Conservation (phyloP, 2,888 invertebrate genomes). For the Epistrophe grossulariae region DNA sequence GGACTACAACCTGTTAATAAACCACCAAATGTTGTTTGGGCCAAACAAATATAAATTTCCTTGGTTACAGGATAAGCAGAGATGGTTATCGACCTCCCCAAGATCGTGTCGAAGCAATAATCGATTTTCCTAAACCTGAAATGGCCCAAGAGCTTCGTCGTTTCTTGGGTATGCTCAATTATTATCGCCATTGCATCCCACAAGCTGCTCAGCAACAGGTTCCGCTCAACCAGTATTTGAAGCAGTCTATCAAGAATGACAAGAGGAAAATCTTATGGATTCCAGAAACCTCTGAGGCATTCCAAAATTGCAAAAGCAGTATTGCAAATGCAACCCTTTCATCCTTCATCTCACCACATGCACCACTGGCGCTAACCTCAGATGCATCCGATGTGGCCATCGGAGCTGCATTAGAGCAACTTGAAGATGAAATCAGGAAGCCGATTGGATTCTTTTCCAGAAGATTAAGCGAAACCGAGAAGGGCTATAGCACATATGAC, state of each 20-base stretch:
- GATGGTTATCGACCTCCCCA: too few relatives aligned
- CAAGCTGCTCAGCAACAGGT: neutral
- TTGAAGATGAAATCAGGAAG: too few relatives aligned
- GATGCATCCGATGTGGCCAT: too few relatives aligned
- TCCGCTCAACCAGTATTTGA: neutral
- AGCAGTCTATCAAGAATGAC: neutral
- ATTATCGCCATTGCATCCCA: slow-evolving; percentile 2
- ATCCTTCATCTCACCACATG: neutral
- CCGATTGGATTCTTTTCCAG: too few relatives aligned
- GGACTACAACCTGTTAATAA: too few relatives aligned
- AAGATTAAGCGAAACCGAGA: too few relatives aligned
- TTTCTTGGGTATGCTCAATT: neutral
- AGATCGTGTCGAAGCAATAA: neutral
- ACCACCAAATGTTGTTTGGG: too few relatives aligned
- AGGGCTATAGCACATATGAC: too few relatives aligned
- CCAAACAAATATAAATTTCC: too few relatives aligned
- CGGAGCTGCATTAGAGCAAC: too few relatives aligned
- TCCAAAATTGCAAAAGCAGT: slow-evolving; percentile 3
- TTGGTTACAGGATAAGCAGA: too few relatives aligned
- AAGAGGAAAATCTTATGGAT: slow-evolving; percentile 1
- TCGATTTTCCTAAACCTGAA: neutral
- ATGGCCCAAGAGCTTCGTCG: neutral
- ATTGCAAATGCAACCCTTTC: slow-evolving; percentile 25
- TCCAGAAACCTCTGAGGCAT: neutral
- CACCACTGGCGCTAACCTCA: too few relatives aligned